Evolutionary conservation across 2,888 invertebrate genomes (phyloP).

Genomic region (Trichacis sp.): DNA sequence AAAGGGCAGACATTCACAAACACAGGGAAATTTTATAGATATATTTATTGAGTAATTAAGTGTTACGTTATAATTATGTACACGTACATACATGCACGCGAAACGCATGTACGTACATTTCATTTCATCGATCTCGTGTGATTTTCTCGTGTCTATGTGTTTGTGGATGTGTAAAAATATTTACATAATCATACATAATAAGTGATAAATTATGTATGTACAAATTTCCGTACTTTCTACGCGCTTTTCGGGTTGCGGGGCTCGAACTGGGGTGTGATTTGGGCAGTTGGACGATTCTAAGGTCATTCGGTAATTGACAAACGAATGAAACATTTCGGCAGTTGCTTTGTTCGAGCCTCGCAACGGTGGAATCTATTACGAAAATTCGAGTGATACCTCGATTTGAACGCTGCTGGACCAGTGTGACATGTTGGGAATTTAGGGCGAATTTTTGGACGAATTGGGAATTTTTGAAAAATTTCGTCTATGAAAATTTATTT

Average conservation of each 20-base stretch:
- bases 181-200: slow-evolving; percentile 54
- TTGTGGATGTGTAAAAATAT: slow-evolving; percentile 54
- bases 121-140: slow-evolving; percentile 51
- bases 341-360: neutral
- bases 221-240: slow-evolving; percentile 44
- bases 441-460: too few relatives aligned
- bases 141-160: slow-evolving; percentile 49
- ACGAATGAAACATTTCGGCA: neutral
- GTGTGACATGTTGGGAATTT: too few relatives aligned
- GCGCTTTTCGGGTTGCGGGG: neutral
- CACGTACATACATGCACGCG: slow-evolving; percentile 46
- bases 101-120: slow-evolving; percentile 44
- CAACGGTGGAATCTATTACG: too few relatives aligned
- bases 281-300: neutral
- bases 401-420: too few relatives aligned
- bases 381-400: too few relatives aligned
- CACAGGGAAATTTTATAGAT: slow-evolving; percentile 68
- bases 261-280: neutral
- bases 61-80: slow-evolving; percentile 61
- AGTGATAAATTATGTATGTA: slow-evolving; percentile 59
- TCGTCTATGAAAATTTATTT: too few relatives aligned
- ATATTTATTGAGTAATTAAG: slow-evolving; percentile 69
- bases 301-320: slow-evolving; percentile 1
- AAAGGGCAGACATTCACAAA: slow-evolving; percentile 61
- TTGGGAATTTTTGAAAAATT: too few relatives aligned